These are phyloP conservation scores for Poecilia gillii DNA, from an alignment of 2,797 vertebrate species.

Conservation along the genomic window DNA sequence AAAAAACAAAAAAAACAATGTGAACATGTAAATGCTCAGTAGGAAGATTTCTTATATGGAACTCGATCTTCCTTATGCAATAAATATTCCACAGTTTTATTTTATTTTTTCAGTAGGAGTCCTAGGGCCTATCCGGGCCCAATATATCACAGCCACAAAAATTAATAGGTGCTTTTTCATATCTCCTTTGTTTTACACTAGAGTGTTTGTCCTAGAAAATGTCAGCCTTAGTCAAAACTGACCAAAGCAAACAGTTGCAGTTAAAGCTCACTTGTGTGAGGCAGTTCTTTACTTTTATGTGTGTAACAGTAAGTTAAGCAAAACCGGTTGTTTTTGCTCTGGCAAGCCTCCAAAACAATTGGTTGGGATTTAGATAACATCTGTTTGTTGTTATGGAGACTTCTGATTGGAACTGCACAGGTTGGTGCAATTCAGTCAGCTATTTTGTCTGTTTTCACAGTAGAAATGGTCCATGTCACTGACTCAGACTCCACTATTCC, in stretches of 20 bases:
- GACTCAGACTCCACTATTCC: too few species aligned
- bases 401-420: too few species aligned
- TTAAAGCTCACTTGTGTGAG: background rate
- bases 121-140: background rate
- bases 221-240: background rate
- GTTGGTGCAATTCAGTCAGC: too few species aligned
- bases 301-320: background rate
- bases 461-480: too few species aligned
- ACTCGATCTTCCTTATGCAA: conserved; percentile 33
- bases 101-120: background rate
- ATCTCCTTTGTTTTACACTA: background rate
- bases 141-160: background rate
- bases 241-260: background rate
- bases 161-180: background rate
- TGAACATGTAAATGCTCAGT: conserved; percentile 29
- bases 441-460: too few species aligned
- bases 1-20: conserved; percentile 19
- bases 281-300: background rate
- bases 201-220: background rate
- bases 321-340: background rate
- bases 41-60: conserved; percentile 10
- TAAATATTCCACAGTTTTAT: conserved; percentile 7
- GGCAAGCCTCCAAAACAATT: background rate
- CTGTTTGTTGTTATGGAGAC: background rate
- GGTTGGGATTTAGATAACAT: background rate